Base-by-base conservation (phyloP, 2,113 vertebrate species). In the Xyrauchen texanus region DNA sequence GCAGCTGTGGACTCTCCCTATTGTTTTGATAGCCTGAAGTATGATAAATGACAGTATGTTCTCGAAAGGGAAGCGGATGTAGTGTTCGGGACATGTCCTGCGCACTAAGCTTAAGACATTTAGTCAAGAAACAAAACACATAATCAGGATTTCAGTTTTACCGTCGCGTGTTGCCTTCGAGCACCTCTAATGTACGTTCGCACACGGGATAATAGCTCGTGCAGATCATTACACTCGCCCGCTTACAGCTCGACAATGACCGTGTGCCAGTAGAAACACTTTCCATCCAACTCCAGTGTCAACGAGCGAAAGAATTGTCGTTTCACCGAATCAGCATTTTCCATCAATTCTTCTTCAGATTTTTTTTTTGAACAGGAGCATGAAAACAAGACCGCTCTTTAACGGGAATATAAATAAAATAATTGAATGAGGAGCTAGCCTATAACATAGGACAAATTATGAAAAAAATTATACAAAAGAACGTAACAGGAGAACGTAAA, bases 211-310 rank as follows among this genome's bases (percentile, higher is more conserved):
- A 85, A 85, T 81, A 85, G 82, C 78, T 34, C 77, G 85, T 70
- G 85, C 85, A 89, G 88, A 90, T 91, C 88, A 91, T 91, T 90
- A 90, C 89, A 89, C 83, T 85, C 85, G 85, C 86, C 83, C 81
- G 86, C 79, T 91, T 90, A 91, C 89, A 90, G 89, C 83, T 76
- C 52, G 85, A 89, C 89, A 90, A 89, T 84, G 69, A 85, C 81
- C 81, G 86, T 61, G 73, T 74, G 78, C 82, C 82, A 72, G 80
- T 81, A 80, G 69, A 34, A 34, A 78, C 62, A 63, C 47, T 88
- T 84, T 88, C 85, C 82, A 77, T 90, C 89, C 87, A 89, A 87
- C 86, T 89, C 90, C 87, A 87, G 80, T 82, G 81, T 15, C 90
- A 85, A 81, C 55, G 4, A 34, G 21, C 21, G 21, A 34, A 34